Percentiles rank a stretch among this genome's conserved stretches.
Evolutionary conservation across 2,113 vertebrate species (phyloP).

Genomic region (Capricornis sumatraensis): DNA sequence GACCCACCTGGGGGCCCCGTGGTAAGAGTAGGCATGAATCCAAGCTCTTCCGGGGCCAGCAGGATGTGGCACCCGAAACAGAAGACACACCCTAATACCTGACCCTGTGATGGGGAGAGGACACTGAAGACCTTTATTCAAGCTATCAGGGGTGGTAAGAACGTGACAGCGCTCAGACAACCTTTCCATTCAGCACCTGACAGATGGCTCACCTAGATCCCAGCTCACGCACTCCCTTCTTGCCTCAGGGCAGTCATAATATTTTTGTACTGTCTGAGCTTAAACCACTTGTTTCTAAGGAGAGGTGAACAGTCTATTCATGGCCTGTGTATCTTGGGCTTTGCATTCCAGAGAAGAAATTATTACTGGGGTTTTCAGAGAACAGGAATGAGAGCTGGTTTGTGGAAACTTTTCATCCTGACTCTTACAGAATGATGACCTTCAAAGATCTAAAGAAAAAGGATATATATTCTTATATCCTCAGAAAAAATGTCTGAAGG

Average conservation of each 20-base stretch:
- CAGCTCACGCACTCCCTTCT: background rate
- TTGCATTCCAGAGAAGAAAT: background rate
- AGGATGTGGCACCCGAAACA: background rate
- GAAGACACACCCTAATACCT: constrained; percentile 1
- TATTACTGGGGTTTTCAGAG: background rate
- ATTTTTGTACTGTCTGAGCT: constrained; percentile 24
- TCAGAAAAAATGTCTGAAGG: background rate
- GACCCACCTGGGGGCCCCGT: background rate
- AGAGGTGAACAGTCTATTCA: constrained; percentile 1
- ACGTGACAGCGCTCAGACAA: background rate
- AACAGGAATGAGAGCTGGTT: background rate
- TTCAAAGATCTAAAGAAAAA: background rate
- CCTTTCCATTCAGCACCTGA: background rate
- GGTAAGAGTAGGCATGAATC: background rate
- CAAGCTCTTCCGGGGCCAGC: background rate
- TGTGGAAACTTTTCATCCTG: background rate
- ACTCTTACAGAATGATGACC: background rate
- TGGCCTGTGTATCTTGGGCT: background rate
- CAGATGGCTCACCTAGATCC: background rate
- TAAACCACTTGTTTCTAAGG: background rate
- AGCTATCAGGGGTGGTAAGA: background rate
- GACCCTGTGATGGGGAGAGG: background rate
- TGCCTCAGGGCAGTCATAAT: background rate
- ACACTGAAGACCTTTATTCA: constrained; percentile 1
- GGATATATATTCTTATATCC: background rate